Conservation (phyloP, 2,113 vertebrate genomes). For the Phoxinus phoxinus region DNA sequence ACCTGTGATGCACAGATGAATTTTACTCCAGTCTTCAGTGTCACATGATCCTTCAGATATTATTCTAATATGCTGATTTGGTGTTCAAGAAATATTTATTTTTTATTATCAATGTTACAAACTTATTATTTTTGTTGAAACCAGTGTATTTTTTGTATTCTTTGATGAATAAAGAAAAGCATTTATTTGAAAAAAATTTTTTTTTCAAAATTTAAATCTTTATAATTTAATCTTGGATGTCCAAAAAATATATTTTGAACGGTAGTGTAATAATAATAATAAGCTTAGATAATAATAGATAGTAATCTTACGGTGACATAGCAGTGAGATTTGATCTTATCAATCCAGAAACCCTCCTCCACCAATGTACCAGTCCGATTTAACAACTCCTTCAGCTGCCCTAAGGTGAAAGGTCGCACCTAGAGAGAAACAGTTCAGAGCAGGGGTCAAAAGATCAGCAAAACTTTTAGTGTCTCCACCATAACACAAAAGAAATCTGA, state of each 20-base stretch:
- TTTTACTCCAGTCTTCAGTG: too few relatives aligned
- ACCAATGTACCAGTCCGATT: conserved; percentile 83
- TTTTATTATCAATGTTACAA: too few relatives aligned
- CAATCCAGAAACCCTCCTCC: conserved; percentile 92
- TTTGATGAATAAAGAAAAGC: too few relatives aligned
- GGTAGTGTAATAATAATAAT: not conserved
- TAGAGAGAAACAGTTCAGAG: conserved; percentile 50
- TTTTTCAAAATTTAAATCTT: too few relatives aligned
- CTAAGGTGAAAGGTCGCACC: conserved; percentile 91
- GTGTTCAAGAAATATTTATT: too few relatives aligned
- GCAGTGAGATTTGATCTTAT: conserved; percentile 94
- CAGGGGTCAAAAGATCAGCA: not conserved
- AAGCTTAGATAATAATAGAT: not conserved
- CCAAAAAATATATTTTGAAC: not conserved
- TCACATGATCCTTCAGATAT: too few relatives aligned
- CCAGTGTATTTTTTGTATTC: too few relatives aligned
- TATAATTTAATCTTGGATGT: not conserved
- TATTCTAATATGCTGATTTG: too few relatives aligned
- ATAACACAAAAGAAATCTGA: not conserved
- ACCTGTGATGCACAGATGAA: not conserved
- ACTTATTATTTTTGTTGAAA: too few relatives aligned
- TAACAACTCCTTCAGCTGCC: conserved; percentile 88
- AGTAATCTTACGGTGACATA: conserved; percentile 83
- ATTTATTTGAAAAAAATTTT: too few relatives aligned
- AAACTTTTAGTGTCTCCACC: not conserved